A percentile compares a stretch with the other conserved stretches of the same genome.
Evolutionary conservation across 2,113 vertebrate genomes (phyloP).

Genomic region (Hippocampus abdominalis): DNA sequence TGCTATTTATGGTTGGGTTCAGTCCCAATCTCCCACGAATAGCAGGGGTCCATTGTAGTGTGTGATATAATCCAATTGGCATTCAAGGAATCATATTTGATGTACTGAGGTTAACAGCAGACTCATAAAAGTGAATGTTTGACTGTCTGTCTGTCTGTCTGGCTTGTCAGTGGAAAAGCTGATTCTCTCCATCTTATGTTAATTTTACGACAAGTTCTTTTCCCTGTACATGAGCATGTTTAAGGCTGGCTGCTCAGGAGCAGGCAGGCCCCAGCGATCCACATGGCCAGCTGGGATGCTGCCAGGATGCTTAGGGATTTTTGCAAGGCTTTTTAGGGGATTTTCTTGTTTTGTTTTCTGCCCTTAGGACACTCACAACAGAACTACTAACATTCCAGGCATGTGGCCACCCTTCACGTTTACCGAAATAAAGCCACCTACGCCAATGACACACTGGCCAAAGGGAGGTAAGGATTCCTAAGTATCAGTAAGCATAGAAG

Average conservation of each 20-base stretch:
- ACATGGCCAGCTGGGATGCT: slow-evolving; percentile 46
- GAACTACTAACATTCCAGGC: slow-evolving; percentile 38
- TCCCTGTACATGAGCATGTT: slow-evolving; percentile 25
- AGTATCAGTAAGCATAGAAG: background rate
- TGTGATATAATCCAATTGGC: background rate
- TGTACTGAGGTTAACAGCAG: background rate
- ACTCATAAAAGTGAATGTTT: background rate
- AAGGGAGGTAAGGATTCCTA: background rate
- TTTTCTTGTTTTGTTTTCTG: slow-evolving; percentile 40
- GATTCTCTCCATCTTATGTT: background rate
- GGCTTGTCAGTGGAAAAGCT: background rate
- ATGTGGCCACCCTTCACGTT: slow-evolving; percentile 29
- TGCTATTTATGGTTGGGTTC: too few species aligned
- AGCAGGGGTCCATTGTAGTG: too few species aligned
- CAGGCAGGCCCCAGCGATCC: slow-evolving; percentile 41
- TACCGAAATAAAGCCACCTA: slow-evolving; percentile 18
- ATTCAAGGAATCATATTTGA: background rate
- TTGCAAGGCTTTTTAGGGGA: slow-evolving; percentile 57
- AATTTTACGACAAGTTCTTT: slow-evolving; percentile 8
- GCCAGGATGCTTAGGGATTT: slow-evolving; percentile 46
- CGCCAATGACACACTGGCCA: slow-evolving; percentile 8
- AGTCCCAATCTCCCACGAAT: too few species aligned
- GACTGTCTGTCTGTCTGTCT: background rate
- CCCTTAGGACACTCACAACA: slow-evolving; percentile 37
- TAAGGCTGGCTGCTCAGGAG: slow-evolving; percentile 26